Evolutionary conservation across 2,888 invertebrate species (phyloP).

Genomic region (Lordiphosa fenestrarum): DNA sequence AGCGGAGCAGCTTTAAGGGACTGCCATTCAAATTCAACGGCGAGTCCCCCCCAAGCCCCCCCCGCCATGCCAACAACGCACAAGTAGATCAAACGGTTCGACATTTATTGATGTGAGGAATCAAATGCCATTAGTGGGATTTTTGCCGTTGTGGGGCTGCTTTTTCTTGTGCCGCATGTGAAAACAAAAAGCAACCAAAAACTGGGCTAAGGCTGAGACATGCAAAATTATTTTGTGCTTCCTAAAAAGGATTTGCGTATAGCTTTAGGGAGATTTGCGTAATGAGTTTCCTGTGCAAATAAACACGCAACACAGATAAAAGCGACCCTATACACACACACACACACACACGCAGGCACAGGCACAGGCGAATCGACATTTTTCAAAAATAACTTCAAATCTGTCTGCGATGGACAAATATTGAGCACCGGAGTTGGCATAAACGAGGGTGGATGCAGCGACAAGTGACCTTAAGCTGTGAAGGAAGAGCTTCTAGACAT

Average conservation of each 20-base stretch:
- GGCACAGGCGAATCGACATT: constrained; percentile 10
- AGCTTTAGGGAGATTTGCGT: constrained; percentile 69
- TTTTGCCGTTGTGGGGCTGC: no score
- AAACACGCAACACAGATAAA: constrained; percentile 47
- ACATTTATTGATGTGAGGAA: no score
- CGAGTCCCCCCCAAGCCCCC: neutral
- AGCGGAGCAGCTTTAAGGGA: neutral
- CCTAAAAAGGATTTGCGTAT: constrained; percentile 55
- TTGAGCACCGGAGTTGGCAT: neutral
- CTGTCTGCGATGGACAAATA: constrained; percentile 1
- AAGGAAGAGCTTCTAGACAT: no score
- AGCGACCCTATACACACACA: constrained; percentile 9
- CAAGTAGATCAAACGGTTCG: no score
- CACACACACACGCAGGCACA: constrained; percentile 3
- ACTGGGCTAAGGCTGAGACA: constrained; percentile 17
- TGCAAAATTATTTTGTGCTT: constrained; percentile 28
- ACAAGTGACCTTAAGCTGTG: neutral
- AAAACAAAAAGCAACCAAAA: constrained; percentile 2
- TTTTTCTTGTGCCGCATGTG: neutral
- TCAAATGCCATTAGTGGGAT: no score
- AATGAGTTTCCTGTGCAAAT: constrained; percentile 75
- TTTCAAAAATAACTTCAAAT: neutral
- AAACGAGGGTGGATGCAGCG: neutral
- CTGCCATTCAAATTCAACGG: neutral
- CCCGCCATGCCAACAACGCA: neutral